Evolutionary conservation across 2,113 vertebrate genomes (phyloP), one percentile per base, ranked within the genome.

Genomic region (Oenanthe oenanthe): DNA sequence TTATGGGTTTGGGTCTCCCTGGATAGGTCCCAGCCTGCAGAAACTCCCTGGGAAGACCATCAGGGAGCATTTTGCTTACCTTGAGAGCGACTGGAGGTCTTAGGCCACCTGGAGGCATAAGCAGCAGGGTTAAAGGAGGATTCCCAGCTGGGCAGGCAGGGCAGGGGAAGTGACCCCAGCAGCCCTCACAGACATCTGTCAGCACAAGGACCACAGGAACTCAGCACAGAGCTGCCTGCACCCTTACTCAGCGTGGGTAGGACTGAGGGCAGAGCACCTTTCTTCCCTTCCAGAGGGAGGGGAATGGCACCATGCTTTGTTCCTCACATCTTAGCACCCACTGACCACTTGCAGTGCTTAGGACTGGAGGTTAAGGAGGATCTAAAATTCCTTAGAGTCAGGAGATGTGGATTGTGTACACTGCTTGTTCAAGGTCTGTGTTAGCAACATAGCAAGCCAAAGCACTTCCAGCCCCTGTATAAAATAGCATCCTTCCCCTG

Each of bases 211-310:
- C 62, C 32, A 15, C 54, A 47, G 71, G 54, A 73, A 32, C 85
- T 72, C 43, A 2, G 51, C 50, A 32, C 34, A 38, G 78, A 88
- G 78, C 73, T 89, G 65, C 31, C 58, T 61, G 77, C 29, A 38
- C n/a, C 5, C 4, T 78, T 86, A 56, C 40, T 65, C 6, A 10
- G 14, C 0, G 0, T 51, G 25, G 42, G 10, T 72, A n/a, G 31
- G 12, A 48, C 34, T 45, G 28, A 68, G 26, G 34, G 18, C 71
- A 62, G 60, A 79, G 14, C 42, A 32, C 0, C 0, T 53, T 85
- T 74, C 76, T 81, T 54, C 22, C 3, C 45, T 54, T 70, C 58
- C 92, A 76, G 0, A 45, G 31, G 45, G 22, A 65, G 22, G 20
- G 13, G 17, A 84, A 71, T 29, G 36, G 40, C 43, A 57, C 28